Conservation (phyloP, 2,888 invertebrate species). For the Metalampra italica region DNA sequence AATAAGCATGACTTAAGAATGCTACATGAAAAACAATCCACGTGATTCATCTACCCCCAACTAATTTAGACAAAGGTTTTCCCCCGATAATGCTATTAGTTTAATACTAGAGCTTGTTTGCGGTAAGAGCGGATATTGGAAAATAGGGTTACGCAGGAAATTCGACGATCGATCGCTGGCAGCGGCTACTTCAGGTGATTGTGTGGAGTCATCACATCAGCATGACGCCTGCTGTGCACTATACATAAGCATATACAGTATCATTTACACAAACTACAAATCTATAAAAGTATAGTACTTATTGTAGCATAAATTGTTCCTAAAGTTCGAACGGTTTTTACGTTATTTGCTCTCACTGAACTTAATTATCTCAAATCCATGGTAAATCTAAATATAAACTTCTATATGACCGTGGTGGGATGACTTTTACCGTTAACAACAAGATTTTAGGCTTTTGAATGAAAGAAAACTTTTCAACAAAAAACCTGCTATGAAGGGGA, state of each 20-base stretch:
- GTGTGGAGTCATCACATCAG: constrained; percentile 9
- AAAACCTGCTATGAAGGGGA: too few species aligned
- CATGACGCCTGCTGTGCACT: neutral
- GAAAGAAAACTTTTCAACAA: too few species aligned
- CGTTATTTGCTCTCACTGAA: too few species aligned
- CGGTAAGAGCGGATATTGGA: constrained; percentile 66
- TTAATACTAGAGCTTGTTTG: constrained; percentile 12
- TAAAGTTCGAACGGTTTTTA: too few species aligned
- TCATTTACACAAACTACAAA: too few species aligned
- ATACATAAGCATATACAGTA: neutral
- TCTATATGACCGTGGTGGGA: too few species aligned
- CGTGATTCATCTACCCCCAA: constrained; percentile 23
- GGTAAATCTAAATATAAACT: too few species aligned
- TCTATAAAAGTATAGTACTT: too few species aligned
- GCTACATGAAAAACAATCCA: constrained; percentile 1
- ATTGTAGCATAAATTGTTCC: too few species aligned
- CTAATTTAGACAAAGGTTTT: constrained; percentile 21
- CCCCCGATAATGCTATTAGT: constrained; percentile 28
- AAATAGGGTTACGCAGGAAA: constrained; percentile 72
- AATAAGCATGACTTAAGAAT: neutral
- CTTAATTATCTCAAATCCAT: too few species aligned
- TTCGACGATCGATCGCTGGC: constrained; percentile 50
- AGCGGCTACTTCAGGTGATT: constrained; percentile 55
- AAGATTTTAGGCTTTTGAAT: too few species aligned
- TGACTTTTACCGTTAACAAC: too few species aligned